Conservation (phyloP, 2,113 vertebrate species). For the Paraplagusia blochii region DNA sequence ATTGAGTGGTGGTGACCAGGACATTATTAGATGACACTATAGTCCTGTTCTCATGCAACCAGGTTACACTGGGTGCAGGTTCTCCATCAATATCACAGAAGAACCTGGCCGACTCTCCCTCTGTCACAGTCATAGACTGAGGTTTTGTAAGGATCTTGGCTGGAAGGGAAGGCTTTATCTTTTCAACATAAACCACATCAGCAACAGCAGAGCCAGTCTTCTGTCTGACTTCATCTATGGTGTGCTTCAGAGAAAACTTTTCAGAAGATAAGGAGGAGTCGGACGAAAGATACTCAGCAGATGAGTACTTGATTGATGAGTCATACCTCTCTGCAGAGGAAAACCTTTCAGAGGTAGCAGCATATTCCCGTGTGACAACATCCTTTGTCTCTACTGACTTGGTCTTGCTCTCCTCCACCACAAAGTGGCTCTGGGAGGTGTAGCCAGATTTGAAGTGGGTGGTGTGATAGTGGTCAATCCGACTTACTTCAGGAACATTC, state of each 20-base stretch:
- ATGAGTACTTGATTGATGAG: constrained; percentile 68
- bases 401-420: constrained; percentile 84
- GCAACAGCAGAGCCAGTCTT: constrained; percentile 65
- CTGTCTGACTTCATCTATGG: constrained; percentile 72
- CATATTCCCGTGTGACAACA: constrained; percentile 79
- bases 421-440: constrained; percentile 81
- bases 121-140: constrained; percentile 83
- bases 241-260: constrained; percentile 46
- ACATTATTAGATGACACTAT: constrained; percentile 80
- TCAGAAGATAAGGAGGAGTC: constrained; percentile 68
- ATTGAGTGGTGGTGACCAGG: constrained; percentile 86
- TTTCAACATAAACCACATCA: constrained; percentile 79
- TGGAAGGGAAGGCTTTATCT: constrained; percentile 82
- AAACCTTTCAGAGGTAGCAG: constrained; percentile 72
- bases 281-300: constrained; percentile 76
- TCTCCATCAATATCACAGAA: constrained; percentile 93
- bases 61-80: constrained; percentile 87
- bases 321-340: constrained; percentile 74
- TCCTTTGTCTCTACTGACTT: constrained; percentile 83
- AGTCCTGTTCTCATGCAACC: constrained; percentile 78
- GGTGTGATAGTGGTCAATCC: constrained; percentile 86
- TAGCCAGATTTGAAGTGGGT: constrained; percentile 88
- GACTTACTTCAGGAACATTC: constrained; percentile 86
- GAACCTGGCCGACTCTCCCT: constrained; percentile 89
- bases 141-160: constrained; percentile 95